These are phyloP conservation scores for Standfussiana lucernea DNA, from an alignment of 2,888 invertebrate genomes.

Conservation along the genomic window DNA sequence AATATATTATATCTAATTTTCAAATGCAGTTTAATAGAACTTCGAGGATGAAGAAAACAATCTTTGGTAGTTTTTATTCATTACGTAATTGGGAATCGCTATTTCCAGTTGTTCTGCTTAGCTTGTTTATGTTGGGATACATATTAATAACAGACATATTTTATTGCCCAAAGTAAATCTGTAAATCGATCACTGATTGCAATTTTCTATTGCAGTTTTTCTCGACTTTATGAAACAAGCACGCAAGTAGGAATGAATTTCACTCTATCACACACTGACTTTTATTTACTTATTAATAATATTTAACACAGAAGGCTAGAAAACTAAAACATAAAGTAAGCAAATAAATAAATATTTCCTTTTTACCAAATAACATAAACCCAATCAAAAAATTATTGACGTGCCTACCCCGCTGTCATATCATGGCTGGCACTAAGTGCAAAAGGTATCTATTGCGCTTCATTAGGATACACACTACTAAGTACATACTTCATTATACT, in stretches of 20 bases:
- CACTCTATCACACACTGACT: not conserved
- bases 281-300: not conserved
- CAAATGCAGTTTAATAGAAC: not conserved
- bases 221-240: not conserved
- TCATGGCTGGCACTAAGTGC: slow-evolving; percentile 16
- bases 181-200: not conserved
- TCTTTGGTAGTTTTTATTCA: not conserved
- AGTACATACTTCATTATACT: not conserved
- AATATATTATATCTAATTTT: too few species aligned
- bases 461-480: not conserved
- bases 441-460: slow-evolving; percentile 14
- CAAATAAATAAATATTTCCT: not conserved
- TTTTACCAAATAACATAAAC: not conserved
- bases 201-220: not conserved
- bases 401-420: not conserved
- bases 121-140: not conserved
- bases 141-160: not conserved
- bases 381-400: not conserved
- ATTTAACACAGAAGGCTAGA: not conserved
- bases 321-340: not conserved
- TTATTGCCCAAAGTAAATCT: not conserved
- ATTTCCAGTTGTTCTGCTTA: not conserved
- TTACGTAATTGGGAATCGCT: not conserved
- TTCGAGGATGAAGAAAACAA: not conserved
- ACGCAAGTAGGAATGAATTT: not conserved